Evolutionary conservation across 2,797 vertebrate species (phyloP), one percentile per base, ranked within the genome.

Genomic region (Thunnus albacares): DNA sequence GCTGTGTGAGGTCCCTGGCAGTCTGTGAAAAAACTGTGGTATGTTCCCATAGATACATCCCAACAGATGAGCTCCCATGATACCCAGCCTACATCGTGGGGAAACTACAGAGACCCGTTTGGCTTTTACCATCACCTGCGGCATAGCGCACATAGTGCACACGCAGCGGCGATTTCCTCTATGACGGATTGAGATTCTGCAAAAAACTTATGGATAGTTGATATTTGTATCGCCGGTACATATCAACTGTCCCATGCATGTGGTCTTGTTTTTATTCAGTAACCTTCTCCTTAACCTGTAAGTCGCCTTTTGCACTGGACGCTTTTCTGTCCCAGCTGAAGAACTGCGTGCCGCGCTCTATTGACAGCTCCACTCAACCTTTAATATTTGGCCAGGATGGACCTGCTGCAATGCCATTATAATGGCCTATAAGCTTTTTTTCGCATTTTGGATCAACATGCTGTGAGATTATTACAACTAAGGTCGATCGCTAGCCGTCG

Each of bases 31-130:
- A 80, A 80, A 77, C 74, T 56, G 57, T 67, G 3, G 49, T 17
- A 76, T 75, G 94, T 95, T 94, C 71, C 94, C 93, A 94, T 95
- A 92, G 94, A 85, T 88, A 95, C 94, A 57, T 81, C 88, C 83
- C 77, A 93, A 92, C 92, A 94, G 86, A 87, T 82, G 87, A 89
- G 75, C 71, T 94, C 92, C 88, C 91, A 24, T 84, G 91, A 91
- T 83, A 75, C 86, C 62, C 66, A 38, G 80, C 66, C 69, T 60
- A 30, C 75, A 77, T 43, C 58, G 49, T 35, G 62, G 76, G 72
- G 61, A 59, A 47, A 30, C 49, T 20, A 24, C 77, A 47, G 49
- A 74, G 18, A 77, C 3, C 15, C 26, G 47, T 20, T 45, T 26
- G 71, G 33, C 68, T 79, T 45, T 47, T 11, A 35, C n/a, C 60